These are phyloP conservation scores for Pleuronectes platessa DNA, from an alignment of 2,113 vertebrate genomes.

Conservation along the genomic window DNA sequence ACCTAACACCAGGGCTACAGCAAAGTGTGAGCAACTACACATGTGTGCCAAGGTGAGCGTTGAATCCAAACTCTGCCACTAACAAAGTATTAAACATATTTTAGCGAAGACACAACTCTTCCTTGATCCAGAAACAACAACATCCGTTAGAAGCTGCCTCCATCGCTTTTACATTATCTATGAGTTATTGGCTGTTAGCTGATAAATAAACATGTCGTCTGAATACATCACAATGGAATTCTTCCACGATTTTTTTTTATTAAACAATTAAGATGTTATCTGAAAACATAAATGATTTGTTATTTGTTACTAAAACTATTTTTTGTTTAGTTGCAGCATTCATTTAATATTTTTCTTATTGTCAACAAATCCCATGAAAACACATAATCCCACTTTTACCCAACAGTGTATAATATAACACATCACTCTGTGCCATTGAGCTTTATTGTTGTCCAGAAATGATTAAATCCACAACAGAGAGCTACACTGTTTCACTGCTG, in stretches of 20 bases:
- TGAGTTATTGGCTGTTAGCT: too few species aligned
- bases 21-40: background rate
- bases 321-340: background rate
- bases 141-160: too few species aligned
- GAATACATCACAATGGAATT: background rate
- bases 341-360: background rate
- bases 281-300: too few species aligned
- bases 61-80: background rate
- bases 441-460: background rate
- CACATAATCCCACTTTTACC: background rate
- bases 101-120: background rate
- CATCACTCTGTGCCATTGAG: background rate
- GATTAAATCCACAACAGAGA: background rate
- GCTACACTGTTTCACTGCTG: background rate
- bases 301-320: background rate
- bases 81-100: background rate
- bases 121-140: background rate
- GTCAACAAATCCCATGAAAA: background rate
- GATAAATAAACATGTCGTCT: too few species aligned
- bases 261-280: too few species aligned
- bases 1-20: conserved; percentile 33
- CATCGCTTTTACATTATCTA: too few species aligned
- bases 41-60: background rate
- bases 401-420: background rate
- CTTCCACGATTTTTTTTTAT: too few species aligned